Conservation (phyloP, 2,888 invertebrate species). For the Muscina levida region DNA sequence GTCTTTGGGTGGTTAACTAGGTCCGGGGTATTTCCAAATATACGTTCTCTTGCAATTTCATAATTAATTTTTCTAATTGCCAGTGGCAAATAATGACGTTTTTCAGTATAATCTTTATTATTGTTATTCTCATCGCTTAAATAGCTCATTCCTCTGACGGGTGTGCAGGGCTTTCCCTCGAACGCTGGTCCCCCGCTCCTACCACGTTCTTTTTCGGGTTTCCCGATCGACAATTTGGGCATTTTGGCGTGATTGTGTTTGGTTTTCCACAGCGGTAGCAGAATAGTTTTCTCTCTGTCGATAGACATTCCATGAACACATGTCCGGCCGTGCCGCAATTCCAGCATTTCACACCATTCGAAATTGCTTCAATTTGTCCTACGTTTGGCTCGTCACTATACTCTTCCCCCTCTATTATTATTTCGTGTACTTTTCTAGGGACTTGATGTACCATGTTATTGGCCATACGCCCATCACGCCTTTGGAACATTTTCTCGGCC, state of each 20-base stretch:
- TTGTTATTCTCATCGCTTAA: not conserved
- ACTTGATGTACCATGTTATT: not conserved
- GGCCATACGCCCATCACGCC: not conserved
- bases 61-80: not conserved
- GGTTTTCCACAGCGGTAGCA: conserved; percentile 30
- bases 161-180: not conserved
- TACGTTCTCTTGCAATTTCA: not conserved
- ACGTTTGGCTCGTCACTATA: not conserved
- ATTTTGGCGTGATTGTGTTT: conserved; percentile 19
- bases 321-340: conserved; percentile 7
- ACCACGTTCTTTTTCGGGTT: conserved; percentile 8
- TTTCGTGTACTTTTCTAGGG: not conserved
- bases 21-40: not conserved
- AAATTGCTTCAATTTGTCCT: not conserved
- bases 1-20: not conserved
- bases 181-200: conserved; percentile 14
- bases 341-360: not conserved
- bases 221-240: conserved; percentile 22
- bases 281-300: not conserved
- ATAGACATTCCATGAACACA: conserved; percentile 12
- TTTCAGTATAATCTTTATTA: not conserved
- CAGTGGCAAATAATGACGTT: conserved; percentile 4
- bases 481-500: not conserved
- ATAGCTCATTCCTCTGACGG: too few species aligned
- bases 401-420: not conserved